Evolutionary conservation across 2,888 invertebrate species (phyloP), one percentile per base, ranked within the genome.

Genomic region (Beris chalybata): DNA sequence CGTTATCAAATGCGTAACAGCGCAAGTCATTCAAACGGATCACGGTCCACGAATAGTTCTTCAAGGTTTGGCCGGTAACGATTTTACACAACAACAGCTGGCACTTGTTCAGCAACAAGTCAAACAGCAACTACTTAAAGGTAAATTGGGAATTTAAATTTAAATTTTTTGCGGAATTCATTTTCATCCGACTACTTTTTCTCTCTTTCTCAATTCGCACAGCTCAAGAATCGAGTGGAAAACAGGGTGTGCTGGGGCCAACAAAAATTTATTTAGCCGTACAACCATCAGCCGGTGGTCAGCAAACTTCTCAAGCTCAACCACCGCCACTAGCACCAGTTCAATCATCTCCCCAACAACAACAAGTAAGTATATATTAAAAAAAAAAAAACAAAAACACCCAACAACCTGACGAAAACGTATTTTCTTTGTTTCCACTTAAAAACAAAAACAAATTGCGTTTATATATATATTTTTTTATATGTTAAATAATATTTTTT

Each of bases 181-280:
- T 29, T 50, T 54, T 52, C n/a, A 22, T 22, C 22, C n/a, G n/a
- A 15, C 38, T 2, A 38, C 9, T 22, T n/a, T 53, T 53, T 30
- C n/a, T n/a, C n/a, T n/a, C n/a, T n/a, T n/a, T n/a, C n/a, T n/a
- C 30, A 12, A 53, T 53, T 71, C 64, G 65, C 81, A 79, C 65
- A 90, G 92, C 92, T 31, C 93, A 93, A 89, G 92, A 92, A 73
- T 88, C 90, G 4, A 91, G 90, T 15, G 93, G 92, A 48, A 92
- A 92, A 77, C 90, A 91, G 78, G 92, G 92, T 50, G 91, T 92
- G 73, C 79, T 93, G 69, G 93, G 92, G 4, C 93, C 93, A 9
- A 90, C 92, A 9, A 93, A 92, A 82, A 91, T 93, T 76, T 93
- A 92, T 76, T 81, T 93, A 67, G 92, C 92, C 0, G 92, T 93